Evolutionary conservation across 1,140 invertebrate genomes (phyloP).

Genomic region (Drosophila seguyi): DNA sequence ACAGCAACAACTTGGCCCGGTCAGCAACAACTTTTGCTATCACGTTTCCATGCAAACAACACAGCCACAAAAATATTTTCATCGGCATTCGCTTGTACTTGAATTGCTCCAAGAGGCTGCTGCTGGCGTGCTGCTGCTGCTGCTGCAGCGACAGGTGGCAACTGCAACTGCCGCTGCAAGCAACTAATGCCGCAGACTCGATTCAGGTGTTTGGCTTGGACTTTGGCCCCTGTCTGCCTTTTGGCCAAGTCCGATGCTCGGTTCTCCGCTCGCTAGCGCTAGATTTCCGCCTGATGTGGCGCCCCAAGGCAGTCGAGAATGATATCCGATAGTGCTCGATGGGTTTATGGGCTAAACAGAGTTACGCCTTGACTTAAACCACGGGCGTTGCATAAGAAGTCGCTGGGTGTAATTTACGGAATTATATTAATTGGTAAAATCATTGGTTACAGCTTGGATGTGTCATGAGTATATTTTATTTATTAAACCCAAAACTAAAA

Average conservation of each 20-base stretch:
- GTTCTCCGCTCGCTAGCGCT: conserved; percentile 18
- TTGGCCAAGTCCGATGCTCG: conserved; percentile 40
- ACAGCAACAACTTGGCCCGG: conserved; percentile 48
- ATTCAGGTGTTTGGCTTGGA: conserved; percentile 44
- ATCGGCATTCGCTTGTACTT: conserved; percentile 75
- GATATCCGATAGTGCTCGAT: conserved; percentile 51
- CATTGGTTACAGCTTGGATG: no score
- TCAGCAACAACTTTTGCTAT: conserved; percentile 77
- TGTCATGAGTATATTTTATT: background rate
- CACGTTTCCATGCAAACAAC: conserved; percentile 77
- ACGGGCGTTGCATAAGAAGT: conserved; percentile 34
- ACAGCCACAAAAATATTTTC: conserved; percentile 59
- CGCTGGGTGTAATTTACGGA: conserved; percentile 4
- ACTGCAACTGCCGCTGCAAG: conserved; percentile 48
- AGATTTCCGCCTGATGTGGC: conserved; percentile 55
- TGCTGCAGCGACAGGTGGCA: conserved; percentile 44
- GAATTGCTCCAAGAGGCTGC: conserved; percentile 52
- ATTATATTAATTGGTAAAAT: conserved; percentile 14
- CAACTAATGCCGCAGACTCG: conserved; percentile 40
- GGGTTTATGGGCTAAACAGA: conserved; percentile 42
- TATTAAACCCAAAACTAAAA: background rate
- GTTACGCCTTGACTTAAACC: conserved; percentile 32
- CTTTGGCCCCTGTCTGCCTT: conserved; percentile 47
- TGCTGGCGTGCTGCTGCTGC: conserved; percentile 5
- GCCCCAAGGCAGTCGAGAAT: conserved; percentile 47